phyloP scores from a whole-genome alignment of 2,888 invertebrate species.

The Anoplius nigerrimus region DNA sequence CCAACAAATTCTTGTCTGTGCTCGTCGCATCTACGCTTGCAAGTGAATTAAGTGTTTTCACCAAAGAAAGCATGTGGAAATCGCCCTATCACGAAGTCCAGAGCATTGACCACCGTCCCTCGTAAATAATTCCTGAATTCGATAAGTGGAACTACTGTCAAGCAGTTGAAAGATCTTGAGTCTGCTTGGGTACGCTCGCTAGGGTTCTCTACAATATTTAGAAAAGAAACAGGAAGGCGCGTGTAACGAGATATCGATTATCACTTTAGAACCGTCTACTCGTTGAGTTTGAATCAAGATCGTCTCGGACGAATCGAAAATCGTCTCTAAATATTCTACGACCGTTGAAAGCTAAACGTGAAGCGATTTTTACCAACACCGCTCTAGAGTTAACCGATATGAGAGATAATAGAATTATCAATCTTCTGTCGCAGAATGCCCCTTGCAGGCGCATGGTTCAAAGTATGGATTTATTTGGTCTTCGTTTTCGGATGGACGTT shows the following conservation, averaged over 20 bases:
- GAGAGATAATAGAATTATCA: too few relatives aligned
- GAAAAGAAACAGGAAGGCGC: conserved; percentile 42
- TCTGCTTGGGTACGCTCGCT: conserved; percentile 15
- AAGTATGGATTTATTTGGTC: conserved; percentile 70
- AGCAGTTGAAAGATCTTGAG: conserved; percentile 37
- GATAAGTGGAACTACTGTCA: conserved; percentile 47
- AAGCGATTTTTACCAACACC: not conserved
- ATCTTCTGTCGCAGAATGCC: conserved; percentile 64
- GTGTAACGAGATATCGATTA: conserved; percentile 48
- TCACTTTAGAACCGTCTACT: conserved; percentile 18
- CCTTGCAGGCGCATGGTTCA: conserved; percentile 69
- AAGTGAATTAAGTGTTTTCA: conserved; percentile 17
- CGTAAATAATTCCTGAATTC: conserved; percentile 51
- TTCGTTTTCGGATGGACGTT: conserved; percentile 63
- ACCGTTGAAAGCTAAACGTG: not conserved
- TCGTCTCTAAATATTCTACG: not conserved
- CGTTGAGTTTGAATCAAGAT: not conserved
- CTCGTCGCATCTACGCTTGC: too few relatives aligned
- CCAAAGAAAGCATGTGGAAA: conserved; percentile 8
- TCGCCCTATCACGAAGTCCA: conserved; percentile 52
- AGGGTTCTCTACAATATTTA: conserved; percentile 41
- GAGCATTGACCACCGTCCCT: conserved; percentile 37
- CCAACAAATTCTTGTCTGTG: too few relatives aligned
- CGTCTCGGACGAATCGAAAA: not conserved
- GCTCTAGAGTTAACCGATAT: too few relatives aligned